phyloP scores from a whole-genome alignment of 2,797 vertebrate genomes.

The Esox masquinongy region DNA sequence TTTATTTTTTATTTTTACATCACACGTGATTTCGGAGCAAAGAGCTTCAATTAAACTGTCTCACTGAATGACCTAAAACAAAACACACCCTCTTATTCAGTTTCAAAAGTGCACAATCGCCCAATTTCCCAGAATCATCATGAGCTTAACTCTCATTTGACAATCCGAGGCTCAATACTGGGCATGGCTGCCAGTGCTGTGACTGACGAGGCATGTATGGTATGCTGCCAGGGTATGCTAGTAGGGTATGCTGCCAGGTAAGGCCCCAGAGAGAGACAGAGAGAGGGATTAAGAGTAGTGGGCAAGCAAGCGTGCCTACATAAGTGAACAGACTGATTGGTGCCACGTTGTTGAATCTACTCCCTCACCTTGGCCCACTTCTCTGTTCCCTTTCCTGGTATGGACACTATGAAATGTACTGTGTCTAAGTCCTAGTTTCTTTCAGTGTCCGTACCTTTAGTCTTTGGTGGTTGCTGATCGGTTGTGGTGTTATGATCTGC shows the following conservation, averaged over 20 bases:
- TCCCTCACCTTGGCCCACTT: background rate
- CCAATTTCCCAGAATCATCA: background rate
- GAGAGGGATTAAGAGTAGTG: background rate
- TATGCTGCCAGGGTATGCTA: slow-evolving; percentile 27
- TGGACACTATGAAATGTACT: background rate
- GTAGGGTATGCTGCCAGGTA: too few species aligned
- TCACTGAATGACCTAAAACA: background rate
- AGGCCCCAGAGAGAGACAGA: background rate
- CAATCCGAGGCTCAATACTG: background rate
- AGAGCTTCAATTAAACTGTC: background rate
- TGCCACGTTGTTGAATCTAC: background rate
- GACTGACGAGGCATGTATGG: slow-evolving; percentile 36
- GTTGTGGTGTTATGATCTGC: too few species aligned
- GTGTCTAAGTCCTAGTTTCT: too few species aligned
- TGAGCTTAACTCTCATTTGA: slow-evolving; percentile 15
- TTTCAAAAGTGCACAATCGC: background rate
- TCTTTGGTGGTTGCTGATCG: too few species aligned
- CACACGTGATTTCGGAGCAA: background rate
- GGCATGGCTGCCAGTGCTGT: slow-evolving; percentile 13
- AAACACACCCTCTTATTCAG: background rate
- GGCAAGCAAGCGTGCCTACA: background rate
- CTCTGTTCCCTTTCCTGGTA: background rate
- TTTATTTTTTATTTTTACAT: background rate
- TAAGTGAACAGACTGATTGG: background rate
- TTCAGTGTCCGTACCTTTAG: too few species aligned